Percentiles rank a stretch among this genome's conserved stretches.
These are phyloP conservation scores for Arizona elegans DNA, from an alignment of 2,113 vertebrate species.

Conservation along the genomic window DNA sequence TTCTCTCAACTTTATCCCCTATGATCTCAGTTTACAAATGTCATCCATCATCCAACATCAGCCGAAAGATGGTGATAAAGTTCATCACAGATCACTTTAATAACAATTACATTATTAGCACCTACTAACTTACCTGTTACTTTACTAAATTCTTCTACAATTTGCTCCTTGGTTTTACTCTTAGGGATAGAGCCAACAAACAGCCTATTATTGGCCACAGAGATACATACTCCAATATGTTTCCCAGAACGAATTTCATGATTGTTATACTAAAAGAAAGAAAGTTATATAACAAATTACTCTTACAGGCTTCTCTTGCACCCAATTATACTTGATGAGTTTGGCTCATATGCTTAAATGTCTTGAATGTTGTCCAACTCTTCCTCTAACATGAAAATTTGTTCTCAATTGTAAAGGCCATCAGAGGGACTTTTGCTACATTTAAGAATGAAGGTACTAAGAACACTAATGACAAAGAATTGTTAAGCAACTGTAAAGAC, in stretches of 20 bases:
- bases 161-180: constrained; percentile 99
- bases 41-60: constrained; percentile 16
- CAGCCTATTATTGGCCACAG: constrained; percentile 97
- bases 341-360: not conserved
- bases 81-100: not conserved
- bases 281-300: constrained; percentile 30
- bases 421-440: not conserved
- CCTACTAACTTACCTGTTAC: constrained; percentile 86
- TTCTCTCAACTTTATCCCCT: not conserved
- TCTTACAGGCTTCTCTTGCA: not conserved
- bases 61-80: constrained; percentile 8
- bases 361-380: not conserved
- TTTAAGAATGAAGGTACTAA: not conserved
- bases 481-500: not conserved
- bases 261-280: constrained; percentile 88
- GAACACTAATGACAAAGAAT: not conserved
- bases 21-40: not conserved
- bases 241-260: constrained; percentile 97
- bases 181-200: constrained; percentile 99
- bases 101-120: not conserved
- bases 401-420: not conserved
- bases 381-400: not conserved
- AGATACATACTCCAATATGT: constrained; percentile 98
- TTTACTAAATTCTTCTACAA: constrained; percentile 96
- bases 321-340: not conserved